phyloP scores from a whole-genome alignment of 2,888 invertebrate genomes.

The Ormyrus pomaceus region DNA sequence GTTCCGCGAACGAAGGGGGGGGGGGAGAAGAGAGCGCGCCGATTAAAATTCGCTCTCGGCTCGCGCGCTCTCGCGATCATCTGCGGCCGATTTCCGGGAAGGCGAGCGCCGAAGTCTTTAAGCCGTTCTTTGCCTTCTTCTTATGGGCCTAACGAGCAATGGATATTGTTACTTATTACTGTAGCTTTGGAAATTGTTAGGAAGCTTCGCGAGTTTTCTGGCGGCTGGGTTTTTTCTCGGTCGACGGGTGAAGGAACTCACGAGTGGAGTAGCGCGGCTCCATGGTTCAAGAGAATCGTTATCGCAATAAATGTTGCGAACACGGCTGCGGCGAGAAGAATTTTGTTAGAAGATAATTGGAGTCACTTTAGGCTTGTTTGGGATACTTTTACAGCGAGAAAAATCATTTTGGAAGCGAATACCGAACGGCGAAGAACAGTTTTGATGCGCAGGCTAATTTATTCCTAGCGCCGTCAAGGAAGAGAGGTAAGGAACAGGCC shows the following conservation, averaged over 20 bases:
- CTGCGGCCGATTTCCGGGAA: constrained; percentile 38
- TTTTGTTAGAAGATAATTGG: neutral
- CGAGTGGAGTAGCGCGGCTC: too few species aligned
- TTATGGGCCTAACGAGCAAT: constrained; percentile 5
- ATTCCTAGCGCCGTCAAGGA: too few species aligned
- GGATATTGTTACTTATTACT: constrained; percentile 8
- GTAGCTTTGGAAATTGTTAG: constrained; percentile 11
- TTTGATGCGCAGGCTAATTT: too few species aligned
- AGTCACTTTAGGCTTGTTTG: neutral
- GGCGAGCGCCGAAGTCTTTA: constrained; percentile 26
- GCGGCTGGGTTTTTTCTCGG: neutral
- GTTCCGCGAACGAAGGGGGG: constrained; percentile 39
- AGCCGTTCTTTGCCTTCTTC: constrained; percentile 12
- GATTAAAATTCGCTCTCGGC: constrained; percentile 45
- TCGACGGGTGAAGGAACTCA: too few species aligned
- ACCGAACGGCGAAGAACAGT: too few species aligned
- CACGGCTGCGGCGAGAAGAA: too few species aligned
- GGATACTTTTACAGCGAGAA: too few species aligned
- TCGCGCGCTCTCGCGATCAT: constrained; percentile 22
- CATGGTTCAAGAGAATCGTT: too few species aligned
- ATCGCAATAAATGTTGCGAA: too few species aligned
- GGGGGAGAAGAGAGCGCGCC: constrained; percentile 20
- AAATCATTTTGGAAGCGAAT: too few species aligned
- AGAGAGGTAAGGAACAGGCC: too few species aligned
- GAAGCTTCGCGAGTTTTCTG: neutral